A percentile compares a stretch with the other conserved stretches of the same genome.
These are phyloP conservation scores for Cryptoleucopteryx plumbea DNA, from an alignment of 2,113 vertebrate genomes.

Conservation along the genomic window DNA sequence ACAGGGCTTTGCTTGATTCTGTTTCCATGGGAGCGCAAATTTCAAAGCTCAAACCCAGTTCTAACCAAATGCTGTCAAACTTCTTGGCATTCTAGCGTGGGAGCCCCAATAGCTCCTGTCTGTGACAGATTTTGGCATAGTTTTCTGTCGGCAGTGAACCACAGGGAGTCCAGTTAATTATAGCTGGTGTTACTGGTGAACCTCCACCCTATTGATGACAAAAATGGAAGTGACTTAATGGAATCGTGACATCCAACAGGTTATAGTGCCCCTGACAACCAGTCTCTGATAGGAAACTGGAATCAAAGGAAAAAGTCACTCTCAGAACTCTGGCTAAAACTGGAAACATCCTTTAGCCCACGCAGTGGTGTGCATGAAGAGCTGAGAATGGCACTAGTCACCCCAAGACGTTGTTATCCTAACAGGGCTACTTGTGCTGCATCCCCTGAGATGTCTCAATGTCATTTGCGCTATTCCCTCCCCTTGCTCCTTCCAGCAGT, in stretches of 20 bases:
- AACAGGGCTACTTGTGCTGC: neutral
- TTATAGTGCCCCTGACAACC: neutral
- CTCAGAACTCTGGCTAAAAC: neutral
- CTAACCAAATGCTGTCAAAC: neutral
- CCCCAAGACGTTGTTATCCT: neutral
- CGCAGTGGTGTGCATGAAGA: neutral
- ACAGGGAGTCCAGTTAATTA: neutral
- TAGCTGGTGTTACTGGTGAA: neutral
- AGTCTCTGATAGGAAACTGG: neutral
- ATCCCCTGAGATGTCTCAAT: accelerated
- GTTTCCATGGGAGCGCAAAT: neutral
- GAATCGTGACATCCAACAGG: neutral
- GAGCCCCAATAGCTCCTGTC: neutral
- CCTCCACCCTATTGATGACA: neutral
- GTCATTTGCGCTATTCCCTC: neutral
- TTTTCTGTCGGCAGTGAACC: neutral
- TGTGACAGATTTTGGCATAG: neutral
- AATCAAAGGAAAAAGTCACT: neutral
- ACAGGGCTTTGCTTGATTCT: neutral
- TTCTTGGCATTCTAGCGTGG: neutral
- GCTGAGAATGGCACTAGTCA: neutral
- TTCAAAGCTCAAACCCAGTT: neutral
- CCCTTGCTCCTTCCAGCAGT: neutral
- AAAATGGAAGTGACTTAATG: neutral
- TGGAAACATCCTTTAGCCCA: neutral